Evolutionary conservation across 53 echinoderm and acorn worm genomes (phyloP), one percentile per base, ranked within the genome.

Genomic region (Hippasteria phrygiana): DNA sequence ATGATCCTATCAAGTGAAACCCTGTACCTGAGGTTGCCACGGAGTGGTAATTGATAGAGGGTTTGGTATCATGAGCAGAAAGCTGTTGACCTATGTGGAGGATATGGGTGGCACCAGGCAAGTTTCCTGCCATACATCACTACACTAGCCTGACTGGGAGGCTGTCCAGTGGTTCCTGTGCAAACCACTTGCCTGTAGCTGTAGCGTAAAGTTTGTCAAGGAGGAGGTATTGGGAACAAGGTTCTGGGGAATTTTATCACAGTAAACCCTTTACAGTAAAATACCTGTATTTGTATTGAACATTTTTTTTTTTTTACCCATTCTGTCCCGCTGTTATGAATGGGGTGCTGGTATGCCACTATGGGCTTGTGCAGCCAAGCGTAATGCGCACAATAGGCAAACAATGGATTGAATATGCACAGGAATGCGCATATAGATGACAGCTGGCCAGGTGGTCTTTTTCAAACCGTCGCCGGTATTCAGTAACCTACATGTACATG

Each of bases 61-160:
- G 28, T 10, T 35, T 76, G 43, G 0, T 50, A 12, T 74, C 13
- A 28, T 5, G 8, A 14, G 59, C 20, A 76, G 2, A 54, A 47
- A 24, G 59, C 26, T 59, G 26, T 59, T 59, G 59, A 59, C 59
- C 59, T 59, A 22, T 1, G 59, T 22, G 71, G 71, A 85, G 85
- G 85, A 85, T 27, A 64, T 85, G 51, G 85, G 85, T 42, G 85
- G 85, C 85, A 85, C 85, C 71, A 70, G 69, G 28, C 53, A 35
- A 22, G 16, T 65, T 70, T 85, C 85, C 85, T 85, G 85, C 3
- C 53, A 31, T 65, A 20, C 66, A 26, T 43, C 85, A 35, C 35
- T n/a, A 54, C 33, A 34, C 51, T 13, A 17, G 85, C 33, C 27
- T 40, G 7, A 50, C 59, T 40, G 69, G n/a, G 51, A 70, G 48